Percentiles rank a stretch among this genome's conserved stretches.
Evolutionary conservation across 2,797 vertebrate genomes (phyloP).

Genomic region (Tragopan temminckii): DNA sequence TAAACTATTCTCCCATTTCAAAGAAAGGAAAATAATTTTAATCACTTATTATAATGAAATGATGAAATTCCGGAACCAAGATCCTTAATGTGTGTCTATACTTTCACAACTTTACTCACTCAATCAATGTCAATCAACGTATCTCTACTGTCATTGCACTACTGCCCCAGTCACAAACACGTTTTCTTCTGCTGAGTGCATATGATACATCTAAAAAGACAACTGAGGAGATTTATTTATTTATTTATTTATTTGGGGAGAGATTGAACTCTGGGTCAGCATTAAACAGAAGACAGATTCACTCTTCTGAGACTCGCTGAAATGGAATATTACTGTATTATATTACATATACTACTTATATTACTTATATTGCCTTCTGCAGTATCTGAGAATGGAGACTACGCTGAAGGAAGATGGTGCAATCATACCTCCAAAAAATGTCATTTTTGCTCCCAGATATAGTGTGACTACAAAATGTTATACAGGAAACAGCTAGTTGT

Average conservation of each 20-base stretch:
- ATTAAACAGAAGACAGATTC: background rate
- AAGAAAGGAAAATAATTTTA: background rate
- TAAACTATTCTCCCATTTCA: background rate
- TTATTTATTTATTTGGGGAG: too few species aligned
- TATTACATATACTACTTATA: background rate
- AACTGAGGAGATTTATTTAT: fast-evolving
- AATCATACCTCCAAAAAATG: background rate
- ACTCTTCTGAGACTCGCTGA: background rate
- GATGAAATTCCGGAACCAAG: background rate
- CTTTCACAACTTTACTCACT: fast-evolving
- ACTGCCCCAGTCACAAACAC: fast-evolving
- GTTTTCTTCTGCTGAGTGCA: fast-evolving
- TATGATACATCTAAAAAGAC: background rate
- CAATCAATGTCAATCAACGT: fast-evolving
- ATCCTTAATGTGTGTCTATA: background rate
- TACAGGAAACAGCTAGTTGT: background rate
- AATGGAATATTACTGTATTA: background rate
- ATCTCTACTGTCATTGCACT: fast-evolving
- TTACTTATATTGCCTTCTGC: background rate
- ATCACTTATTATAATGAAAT: fast-evolving
- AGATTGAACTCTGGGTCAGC: background rate
- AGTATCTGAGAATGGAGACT: background rate
- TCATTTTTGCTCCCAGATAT: background rate
- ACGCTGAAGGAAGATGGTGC: fast-evolving
- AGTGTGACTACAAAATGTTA: background rate